phyloP scores from a whole-genome alignment of 2,797 vertebrate genomes.

The Tenualosa ilisha region DNA sequence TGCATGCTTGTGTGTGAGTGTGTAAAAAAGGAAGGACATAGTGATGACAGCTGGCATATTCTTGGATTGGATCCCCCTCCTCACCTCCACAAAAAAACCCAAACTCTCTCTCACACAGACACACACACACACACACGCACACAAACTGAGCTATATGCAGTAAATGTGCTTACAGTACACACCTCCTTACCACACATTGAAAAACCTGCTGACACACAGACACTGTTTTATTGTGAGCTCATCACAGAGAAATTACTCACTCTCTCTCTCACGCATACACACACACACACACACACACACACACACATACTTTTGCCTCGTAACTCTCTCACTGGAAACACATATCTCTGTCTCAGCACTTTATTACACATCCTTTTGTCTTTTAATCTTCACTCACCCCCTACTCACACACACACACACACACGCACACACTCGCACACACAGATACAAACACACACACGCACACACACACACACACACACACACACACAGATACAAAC shows the following conservation, averaged over 20 bases:
- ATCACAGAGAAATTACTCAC: not conserved
- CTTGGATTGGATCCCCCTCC: not conserved
- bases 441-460: not conserved
- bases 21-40: no score
- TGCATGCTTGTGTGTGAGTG: no score
- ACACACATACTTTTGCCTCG: not conserved
- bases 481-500: not conserved
- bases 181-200: not conserved
- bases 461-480: no score
- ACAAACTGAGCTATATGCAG: conserved; percentile 14
- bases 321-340: no score
- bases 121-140: conserved; percentile 27
- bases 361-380: conserved; percentile 35
- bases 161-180: not conserved
- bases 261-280: not conserved
- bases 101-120: not conserved
- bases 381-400: conserved; percentile 36
- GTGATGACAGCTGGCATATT: not conserved
- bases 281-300: conserved; percentile 21
- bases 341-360: not conserved
- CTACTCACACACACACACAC: not conserved
- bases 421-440: conserved; percentile 5
- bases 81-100: not conserved
- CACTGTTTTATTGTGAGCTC: not conserved
- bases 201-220: not conserved